A percentile compares a stretch with the other conserved stretches of the same genome.
phyloP scores from a whole-genome alignment of 1,140 invertebrate species.

The Diabrotica undecimpunctata region DNA sequence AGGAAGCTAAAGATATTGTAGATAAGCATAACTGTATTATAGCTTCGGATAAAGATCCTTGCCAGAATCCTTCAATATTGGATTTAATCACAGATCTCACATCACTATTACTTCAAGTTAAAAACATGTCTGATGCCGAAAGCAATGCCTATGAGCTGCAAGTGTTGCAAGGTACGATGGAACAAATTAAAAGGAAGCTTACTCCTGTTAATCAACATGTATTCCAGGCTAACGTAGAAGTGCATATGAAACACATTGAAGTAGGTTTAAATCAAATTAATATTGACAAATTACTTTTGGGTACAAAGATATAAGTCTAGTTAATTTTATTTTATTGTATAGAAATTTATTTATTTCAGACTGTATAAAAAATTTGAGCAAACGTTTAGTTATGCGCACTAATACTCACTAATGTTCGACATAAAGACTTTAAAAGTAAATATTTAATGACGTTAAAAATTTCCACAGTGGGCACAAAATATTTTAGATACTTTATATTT shows the following conservation, averaged over 20 bases:
- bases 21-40: constrained; percentile 66
- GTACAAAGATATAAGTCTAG: constrained; percentile 20
- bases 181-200: constrained; percentile 80
- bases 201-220: constrained; percentile 72
- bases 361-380: too few relatives aligned
- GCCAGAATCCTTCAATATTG: constrained; percentile 61
- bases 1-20: constrained; percentile 80
- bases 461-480: too few relatives aligned
- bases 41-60: constrained; percentile 49
- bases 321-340: background rate
- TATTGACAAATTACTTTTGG: constrained; percentile 29
- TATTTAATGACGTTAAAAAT: too few relatives aligned
- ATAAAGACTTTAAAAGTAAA: too few relatives aligned
- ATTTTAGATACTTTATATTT: too few relatives aligned
- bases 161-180: constrained; percentile 87
- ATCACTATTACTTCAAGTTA: constrained; percentile 88
- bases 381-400: too few relatives aligned
- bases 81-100: constrained; percentile 84
- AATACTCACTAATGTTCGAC: too few relatives aligned
- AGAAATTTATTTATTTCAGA: too few relatives aligned
- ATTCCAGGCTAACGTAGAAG: constrained; percentile 88
- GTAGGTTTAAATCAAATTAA: constrained; percentile 60
- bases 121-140: constrained; percentile 85
- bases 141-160: constrained; percentile 88
- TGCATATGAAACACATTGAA: constrained; percentile 90